Evolutionary conservation across 2,113 vertebrate genomes (phyloP).

Genomic region (Brevimyrus niger): DNA sequence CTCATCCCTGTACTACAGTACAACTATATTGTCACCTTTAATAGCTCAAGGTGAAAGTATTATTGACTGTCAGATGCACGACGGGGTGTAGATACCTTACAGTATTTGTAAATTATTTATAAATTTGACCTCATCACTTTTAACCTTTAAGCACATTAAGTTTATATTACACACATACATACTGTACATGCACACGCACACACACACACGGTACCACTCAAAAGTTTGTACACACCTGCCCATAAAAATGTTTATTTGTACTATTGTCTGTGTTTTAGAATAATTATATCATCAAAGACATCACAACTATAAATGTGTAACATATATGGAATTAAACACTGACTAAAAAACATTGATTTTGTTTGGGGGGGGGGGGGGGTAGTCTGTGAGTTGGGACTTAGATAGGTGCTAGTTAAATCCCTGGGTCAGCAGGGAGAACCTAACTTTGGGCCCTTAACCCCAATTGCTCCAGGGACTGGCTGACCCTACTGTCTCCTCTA

Average conservation of each 20-base stretch:
- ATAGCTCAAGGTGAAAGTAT: background rate
- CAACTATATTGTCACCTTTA: background rate
- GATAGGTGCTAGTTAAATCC: background rate
- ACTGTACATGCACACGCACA: too few relatives aligned
- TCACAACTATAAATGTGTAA: background rate
- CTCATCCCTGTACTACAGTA: background rate
- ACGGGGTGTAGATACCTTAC: background rate
- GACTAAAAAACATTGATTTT: background rate
- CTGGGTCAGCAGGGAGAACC: background rate
- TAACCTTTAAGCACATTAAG: background rate
- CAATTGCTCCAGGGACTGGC: background rate
- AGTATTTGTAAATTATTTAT: background rate
- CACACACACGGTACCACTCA: background rate
- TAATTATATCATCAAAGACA: background rate
- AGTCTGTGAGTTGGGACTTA: background rate
- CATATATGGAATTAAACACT: background rate
- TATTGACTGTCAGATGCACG: background rate
- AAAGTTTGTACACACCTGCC: background rate
- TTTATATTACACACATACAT: background rate
- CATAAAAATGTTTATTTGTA: background rate
- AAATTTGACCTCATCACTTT: background rate
- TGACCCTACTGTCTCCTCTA: background rate
- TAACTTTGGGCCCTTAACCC: background rate
- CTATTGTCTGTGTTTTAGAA: background rate
- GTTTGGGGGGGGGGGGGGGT: background rate